Conservation (phyloP, 2,888 invertebrate species). For the Meiosimyza platycephala region DNA sequence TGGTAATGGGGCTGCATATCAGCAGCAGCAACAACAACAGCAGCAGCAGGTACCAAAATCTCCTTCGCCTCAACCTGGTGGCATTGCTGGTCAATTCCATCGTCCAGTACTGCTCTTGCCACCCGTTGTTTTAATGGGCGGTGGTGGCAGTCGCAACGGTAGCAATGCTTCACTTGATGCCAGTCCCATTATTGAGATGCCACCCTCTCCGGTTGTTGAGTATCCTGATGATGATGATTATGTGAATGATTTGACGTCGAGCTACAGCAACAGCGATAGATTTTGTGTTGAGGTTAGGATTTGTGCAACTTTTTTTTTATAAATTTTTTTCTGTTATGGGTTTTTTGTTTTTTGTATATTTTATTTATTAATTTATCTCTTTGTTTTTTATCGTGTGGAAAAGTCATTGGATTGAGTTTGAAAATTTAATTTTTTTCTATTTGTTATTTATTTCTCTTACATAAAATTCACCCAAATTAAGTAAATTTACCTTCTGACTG, state of each 20-base stretch:
- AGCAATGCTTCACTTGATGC: neutral
- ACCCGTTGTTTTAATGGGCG: constrained; percentile 69
- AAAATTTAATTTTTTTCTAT: constrained; percentile 26
- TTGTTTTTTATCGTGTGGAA: constrained; percentile 36
- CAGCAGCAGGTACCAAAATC: constrained; percentile 43
- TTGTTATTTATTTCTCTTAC: no score
- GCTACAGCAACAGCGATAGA: constrained; percentile 62
- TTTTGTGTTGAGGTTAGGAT: constrained; percentile 68
- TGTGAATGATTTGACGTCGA: constrained; percentile 43
- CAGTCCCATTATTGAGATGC: constrained; percentile 71
- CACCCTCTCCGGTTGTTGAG: constrained; percentile 83
- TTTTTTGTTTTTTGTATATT: constrained; percentile 49
- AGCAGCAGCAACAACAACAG: constrained; percentile 42
- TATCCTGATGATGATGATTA: constrained; percentile 89
- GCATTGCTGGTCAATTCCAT: constrained; percentile 58
- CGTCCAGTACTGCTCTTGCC: constrained; percentile 68
- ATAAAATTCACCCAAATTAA: no score
- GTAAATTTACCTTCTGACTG: no score
- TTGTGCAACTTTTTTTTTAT: constrained; percentile 48
- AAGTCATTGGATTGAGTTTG: neutral
- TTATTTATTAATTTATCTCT: constrained; percentile 38
- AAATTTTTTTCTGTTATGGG: constrained; percentile 43
- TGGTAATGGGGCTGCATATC: neutral
- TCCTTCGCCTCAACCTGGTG: constrained; percentile 30
- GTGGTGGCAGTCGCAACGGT: constrained; percentile 65